A percentile compares a stretch with the other conserved stretches of the same genome.
Conservation (phyloP, 37 sponge, comb jelly and placozoan species). For the Diacarnus erythraeanus region DNA sequence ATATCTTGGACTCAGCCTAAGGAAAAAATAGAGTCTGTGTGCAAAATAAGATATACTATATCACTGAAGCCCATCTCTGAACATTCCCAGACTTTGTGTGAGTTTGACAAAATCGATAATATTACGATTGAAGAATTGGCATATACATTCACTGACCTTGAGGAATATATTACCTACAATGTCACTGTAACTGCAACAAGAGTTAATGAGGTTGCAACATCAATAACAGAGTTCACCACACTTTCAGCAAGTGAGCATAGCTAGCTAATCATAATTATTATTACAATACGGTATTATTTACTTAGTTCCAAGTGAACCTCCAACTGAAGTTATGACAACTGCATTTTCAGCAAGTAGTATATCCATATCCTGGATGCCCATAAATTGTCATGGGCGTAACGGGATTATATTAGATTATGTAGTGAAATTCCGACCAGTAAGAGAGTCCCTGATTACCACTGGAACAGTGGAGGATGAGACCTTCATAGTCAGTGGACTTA, state of each 20-base stretch:
- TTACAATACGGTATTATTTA: background rate
- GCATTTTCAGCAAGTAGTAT: background rate
- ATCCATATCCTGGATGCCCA: background rate
- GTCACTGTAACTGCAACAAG: no score
- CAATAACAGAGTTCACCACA: background rate
- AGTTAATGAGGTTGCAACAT: no score
- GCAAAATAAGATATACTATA: no score
- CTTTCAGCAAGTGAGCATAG: background rate
- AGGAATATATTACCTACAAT: no score
- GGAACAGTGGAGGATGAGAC: background rate
- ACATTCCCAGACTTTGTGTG: no score
- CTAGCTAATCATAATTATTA: background rate
- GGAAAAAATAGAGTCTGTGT: no score
- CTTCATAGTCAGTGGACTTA: background rate
- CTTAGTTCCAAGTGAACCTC: background rate
- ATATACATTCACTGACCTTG: no score
- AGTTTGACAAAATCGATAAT: no score
- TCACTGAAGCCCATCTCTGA: no score
- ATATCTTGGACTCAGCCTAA: no score
- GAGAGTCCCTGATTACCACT: background rate
- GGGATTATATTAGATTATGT: background rate
- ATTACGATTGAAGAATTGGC: no score
- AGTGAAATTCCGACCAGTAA: background rate
- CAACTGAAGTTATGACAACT: background rate
- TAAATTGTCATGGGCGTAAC: background rate